Conservation (phyloP, 1,140 invertebrate genomes). For the Bombus waltoni region DNA sequence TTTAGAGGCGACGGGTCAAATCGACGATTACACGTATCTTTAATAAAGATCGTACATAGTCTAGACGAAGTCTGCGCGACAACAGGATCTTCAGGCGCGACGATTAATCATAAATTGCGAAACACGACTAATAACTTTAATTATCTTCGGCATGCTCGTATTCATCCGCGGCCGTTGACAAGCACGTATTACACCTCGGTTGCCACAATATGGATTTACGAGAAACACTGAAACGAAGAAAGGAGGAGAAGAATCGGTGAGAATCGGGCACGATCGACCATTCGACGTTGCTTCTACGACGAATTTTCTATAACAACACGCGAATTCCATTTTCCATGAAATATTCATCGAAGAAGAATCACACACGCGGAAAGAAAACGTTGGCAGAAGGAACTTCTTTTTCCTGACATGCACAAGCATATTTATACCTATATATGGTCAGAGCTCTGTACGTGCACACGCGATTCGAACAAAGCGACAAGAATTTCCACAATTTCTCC, state of each 20-base stretch:
- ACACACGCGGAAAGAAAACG: background rate
- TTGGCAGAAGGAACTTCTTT: background rate
- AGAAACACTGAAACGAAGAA: background rate
- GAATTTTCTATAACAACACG: background rate
- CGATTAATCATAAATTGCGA: slow-evolving; percentile 61
- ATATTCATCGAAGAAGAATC: slow-evolving; percentile 15
- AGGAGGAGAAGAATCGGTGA: background rate
- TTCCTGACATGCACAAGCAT: background rate
- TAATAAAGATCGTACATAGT: background rate
- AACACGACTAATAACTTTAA: slow-evolving; percentile 63
- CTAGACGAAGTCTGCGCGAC: background rate
- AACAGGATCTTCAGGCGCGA: background rate
- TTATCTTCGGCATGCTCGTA: slow-evolving; percentile 19
- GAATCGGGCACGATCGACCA: background rate
- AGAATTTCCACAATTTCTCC: slow-evolving; percentile 47
- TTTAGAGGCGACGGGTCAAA: background rate
- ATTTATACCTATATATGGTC: background rate
- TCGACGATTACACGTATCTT: background rate
- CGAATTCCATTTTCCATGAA: background rate
- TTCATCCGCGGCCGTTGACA: slow-evolving; percentile 32
- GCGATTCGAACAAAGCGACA: background rate
- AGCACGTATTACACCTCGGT: slow-evolving; percentile 47
- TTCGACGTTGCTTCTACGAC: background rate
- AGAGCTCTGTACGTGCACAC: background rate
- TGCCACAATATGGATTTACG: slow-evolving; percentile 33